phyloP scores from a whole-genome alignment of 2,888 invertebrate species.

The Xylophagus ater region DNA sequence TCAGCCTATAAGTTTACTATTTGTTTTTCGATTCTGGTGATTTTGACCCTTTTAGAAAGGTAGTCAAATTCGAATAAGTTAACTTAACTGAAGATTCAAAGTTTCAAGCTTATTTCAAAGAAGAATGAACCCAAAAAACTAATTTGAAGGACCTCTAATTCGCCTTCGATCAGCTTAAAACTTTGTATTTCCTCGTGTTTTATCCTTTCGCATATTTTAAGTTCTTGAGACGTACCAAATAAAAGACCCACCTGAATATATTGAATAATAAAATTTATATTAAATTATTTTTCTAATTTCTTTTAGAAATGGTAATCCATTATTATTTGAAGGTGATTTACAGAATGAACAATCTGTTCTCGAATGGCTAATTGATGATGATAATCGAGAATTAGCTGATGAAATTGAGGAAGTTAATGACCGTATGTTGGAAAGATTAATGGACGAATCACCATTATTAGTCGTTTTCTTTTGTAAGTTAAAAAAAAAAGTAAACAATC shows the following conservation, averaged over 20 bases:
- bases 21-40: too few relatives aligned
- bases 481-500: background rate
- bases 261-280: conserved; percentile 1
- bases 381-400: conserved; percentile 83
- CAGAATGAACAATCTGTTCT: conserved; percentile 85
- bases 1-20: too few relatives aligned
- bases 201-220: too few relatives aligned
- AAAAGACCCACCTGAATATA: too few relatives aligned
- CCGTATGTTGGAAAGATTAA: conserved; percentile 73
- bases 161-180: background rate
- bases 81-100: too few relatives aligned
- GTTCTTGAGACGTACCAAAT: too few relatives aligned
- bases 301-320: conserved; percentile 71
- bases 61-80: too few relatives aligned
- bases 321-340: conserved; percentile 80
- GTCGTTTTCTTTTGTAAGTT: conserved; percentile 85
- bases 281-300: conserved; percentile 19
- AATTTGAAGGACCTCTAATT: too few relatives aligned
- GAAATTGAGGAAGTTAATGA: conserved; percentile 89
- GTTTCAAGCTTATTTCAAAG: too few relatives aligned
- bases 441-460: conserved; percentile 75
- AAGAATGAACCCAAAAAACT: too few relatives aligned
- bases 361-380: conserved; percentile 88
- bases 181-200: too few relatives aligned
- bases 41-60: too few relatives aligned